Base-by-base conservation (phyloP, 2,888 invertebrate genomes). In the Melangyna quadrimaculata region DNA sequence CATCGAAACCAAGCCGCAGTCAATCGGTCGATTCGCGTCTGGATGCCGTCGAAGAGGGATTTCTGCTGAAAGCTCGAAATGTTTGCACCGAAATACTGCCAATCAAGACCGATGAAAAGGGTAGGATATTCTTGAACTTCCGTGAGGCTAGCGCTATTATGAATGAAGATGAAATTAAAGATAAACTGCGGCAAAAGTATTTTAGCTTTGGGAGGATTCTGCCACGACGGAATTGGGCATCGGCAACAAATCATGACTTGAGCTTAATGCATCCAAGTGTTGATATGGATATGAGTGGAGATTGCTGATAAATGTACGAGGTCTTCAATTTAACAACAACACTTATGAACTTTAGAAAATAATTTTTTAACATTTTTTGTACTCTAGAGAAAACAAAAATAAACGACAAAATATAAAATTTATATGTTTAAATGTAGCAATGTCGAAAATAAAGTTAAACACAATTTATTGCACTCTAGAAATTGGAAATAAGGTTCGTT, bases 1-100 rank as follows among this genome's bases (percentile, higher is more conserved):
- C 37, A 24, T 51, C 80, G 2, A 95, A 96, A 91, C 92, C 95
- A 72, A 93, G 90, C 2, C 93, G 94, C 87, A 94, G 95, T 1
- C 90, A 89, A 7, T 92, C 91, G 1, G 90, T 91, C 57, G 92
- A 92, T 78, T 91, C 92, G 0, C 88, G 91, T 0, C 79, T 91
- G 0, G 90, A 91, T n/a, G n/a, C n/a, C 12, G 89, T 89, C 0
- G 89, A 91, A 29, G 92, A 92, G 55, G 91, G 91, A 0, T 91
- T 91, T 45, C 79, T 91, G 1, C 88, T 91, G 1, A 91, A 91
- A 70, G 91, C 92, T 0, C 90, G 92, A 7, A 92, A 92, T 87
- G 91, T 92, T 3, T 92, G 92, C 88, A 92, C 92, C 0, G 92
- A 92, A 88, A 92, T 92, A 19, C 78, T 92, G 27, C 92, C 92